phyloP scores from a whole-genome alignment of 2,113 vertebrate genomes.

The Centrocercus urophasianus region DNA sequence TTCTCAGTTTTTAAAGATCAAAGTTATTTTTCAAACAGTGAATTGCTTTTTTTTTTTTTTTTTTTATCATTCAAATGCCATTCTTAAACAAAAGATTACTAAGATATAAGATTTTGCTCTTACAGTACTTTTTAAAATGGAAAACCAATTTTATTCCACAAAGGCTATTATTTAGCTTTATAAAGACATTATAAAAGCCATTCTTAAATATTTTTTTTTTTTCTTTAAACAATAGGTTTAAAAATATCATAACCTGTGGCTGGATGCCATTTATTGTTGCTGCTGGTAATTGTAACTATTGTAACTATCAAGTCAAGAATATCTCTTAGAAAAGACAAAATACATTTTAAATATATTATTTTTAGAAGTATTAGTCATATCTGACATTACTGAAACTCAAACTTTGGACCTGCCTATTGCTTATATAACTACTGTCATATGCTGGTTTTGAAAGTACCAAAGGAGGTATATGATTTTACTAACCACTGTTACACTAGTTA shows the following conservation, averaged over 20 bases:
- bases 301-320: conserved; percentile 16
- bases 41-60: background rate
- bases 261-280: conserved; percentile 34
- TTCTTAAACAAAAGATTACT: conserved; percentile 22
- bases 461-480: background rate
- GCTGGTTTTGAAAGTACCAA: background rate
- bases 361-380: background rate
- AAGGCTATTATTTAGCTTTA: background rate
- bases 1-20: conserved; percentile 10
- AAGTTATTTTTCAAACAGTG: conserved; percentile 42
- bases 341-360: background rate
- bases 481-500: background rate
- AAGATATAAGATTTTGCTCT: background rate
- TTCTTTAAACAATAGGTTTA: background rate
- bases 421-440: background rate
- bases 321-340: background rate
- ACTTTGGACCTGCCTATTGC: background rate
- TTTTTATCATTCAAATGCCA: background rate
- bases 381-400: background rate
- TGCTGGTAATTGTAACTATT: conserved; percentile 10
- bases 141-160: background rate
- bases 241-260: background rate
- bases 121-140: background rate
- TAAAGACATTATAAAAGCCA: background rate
- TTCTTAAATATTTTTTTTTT: background rate